Percentiles rank a stretch among this genome's conserved stretches.
These are phyloP conservation scores for Neodiprion lecontei DNA, from an alignment of 1,140 invertebrate genomes.

Conservation along the genomic window DNA sequence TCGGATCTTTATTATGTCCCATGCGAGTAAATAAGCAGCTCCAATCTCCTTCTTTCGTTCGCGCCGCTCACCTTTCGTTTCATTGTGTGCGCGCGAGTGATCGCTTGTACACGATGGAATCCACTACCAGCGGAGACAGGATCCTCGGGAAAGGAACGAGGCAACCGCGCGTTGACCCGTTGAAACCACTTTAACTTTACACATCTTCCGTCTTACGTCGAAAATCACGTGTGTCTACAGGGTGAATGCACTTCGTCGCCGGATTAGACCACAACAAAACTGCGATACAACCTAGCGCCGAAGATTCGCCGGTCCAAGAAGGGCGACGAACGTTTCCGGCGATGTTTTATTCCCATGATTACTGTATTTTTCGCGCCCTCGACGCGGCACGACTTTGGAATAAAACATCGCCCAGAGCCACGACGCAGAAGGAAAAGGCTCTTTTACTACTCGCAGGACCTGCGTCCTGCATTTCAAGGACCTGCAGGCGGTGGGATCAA, in stretches of 20 bases:
- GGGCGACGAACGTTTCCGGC: neutral
- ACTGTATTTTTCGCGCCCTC: constrained; percentile 9
- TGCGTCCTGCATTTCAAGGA: constrained; percentile 11
- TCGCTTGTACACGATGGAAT: neutral
- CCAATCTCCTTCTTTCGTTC: neutral
- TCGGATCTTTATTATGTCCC: constrained; percentile 4
- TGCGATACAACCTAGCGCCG: neutral
- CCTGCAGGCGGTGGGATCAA: constrained; percentile 6
- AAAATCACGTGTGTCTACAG: too few species aligned
- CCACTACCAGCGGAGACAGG: neutral
- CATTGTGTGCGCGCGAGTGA: neutral
- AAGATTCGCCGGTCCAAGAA: neutral
- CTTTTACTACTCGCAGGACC: constrained; percentile 11
- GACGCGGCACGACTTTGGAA: constrained; percentile 8
- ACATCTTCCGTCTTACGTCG: neutral
- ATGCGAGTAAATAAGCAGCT: neutral
- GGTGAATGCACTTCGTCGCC: too few species aligned
- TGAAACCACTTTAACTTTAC: neutral
- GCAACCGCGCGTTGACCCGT: neutral
- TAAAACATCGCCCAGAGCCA: neutral
- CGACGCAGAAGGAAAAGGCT: constrained; percentile 1
- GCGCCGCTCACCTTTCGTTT: constrained; percentile 1
- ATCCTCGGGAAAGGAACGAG: neutral
- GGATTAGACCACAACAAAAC: too few species aligned
- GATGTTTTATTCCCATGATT: constrained; percentile 12